Conservation (phyloP, 2,113 vertebrate species). For the Baryphthengus martii region DNA sequence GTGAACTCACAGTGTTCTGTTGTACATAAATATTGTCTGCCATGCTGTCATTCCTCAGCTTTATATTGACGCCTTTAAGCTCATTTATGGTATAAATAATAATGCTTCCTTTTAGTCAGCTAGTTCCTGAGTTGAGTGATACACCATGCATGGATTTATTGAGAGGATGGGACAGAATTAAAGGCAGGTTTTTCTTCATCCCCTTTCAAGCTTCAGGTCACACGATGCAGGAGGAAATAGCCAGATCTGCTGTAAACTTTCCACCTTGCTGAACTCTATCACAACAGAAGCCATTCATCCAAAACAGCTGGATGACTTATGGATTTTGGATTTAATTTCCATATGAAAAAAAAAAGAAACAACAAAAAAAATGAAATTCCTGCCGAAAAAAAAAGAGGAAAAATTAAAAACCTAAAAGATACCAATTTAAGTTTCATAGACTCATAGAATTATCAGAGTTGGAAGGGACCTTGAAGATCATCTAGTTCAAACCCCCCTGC, state of each 20-base stretch:
- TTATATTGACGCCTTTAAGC: not conserved
- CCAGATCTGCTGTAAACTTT: not conserved
- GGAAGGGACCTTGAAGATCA: too few species aligned
- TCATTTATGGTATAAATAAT: conserved; percentile 2
- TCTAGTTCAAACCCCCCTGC: too few species aligned
- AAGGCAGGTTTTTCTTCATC: not conserved
- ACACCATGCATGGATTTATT: not conserved
- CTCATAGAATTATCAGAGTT: too few species aligned
- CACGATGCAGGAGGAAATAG: not conserved
- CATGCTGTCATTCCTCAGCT: not conserved
- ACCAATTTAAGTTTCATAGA: not conserved
- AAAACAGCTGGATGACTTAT: not conserved
- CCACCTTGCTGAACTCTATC: not conserved
- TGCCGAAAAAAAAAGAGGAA: not conserved
- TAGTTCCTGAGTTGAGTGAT: not conserved
- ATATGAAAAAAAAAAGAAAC: not conserved
- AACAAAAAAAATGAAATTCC: not conserved
- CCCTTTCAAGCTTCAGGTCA: not conserved
- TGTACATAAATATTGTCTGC: conserved; percentile 1
- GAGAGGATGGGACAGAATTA: not conserved
- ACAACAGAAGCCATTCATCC: not conserved
- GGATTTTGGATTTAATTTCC: not conserved
- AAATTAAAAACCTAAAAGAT: not conserved
- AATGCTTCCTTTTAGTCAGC: not conserved
- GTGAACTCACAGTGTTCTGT: not conserved